phyloP scores from a whole-genome alignment of 2,888 invertebrate genomes.

The Nephrotoma flavescens region DNA sequence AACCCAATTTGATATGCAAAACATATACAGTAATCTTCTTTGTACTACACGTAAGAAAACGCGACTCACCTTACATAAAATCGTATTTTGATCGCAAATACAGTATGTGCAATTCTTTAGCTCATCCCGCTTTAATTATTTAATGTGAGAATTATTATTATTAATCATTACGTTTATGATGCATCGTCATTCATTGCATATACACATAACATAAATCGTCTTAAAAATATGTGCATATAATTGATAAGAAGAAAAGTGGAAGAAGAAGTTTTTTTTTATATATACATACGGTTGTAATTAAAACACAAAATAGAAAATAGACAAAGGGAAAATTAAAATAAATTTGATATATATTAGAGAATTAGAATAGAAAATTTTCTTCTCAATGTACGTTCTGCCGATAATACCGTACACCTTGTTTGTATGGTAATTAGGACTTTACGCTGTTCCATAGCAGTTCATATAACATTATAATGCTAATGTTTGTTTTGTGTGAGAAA shows the following conservation, averaged over 20 bases:
- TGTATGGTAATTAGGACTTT: background rate
- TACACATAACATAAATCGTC: background rate
- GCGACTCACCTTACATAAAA: background rate
- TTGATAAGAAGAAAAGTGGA: background rate
- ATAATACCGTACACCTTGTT: background rate
- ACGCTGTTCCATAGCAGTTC: background rate
- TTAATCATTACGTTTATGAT: background rate
- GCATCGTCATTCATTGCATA: background rate
- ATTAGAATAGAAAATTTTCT: background rate
- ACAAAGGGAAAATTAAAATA: background rate
- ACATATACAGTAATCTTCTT: background rate
- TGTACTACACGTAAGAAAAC: background rate
- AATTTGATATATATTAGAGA: background rate
- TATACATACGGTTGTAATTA: background rate
- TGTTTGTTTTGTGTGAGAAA: background rate
- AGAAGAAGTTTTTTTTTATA: background rate
- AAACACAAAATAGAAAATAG: background rate
- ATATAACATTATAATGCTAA: background rate
- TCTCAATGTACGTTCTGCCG: background rate
- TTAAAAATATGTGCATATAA: background rate
- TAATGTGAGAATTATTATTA: background rate
- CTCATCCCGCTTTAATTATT: background rate
- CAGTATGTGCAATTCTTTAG: background rate
- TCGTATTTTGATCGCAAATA: background rate
- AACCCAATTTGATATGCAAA: background rate